A percentile compares a stretch with the other conserved stretches of the same genome.
These are phyloP conservation scores for Genyomyrus donnyi DNA, from an alignment of 2,113 vertebrate genomes.

Conservation along the genomic window DNA sequence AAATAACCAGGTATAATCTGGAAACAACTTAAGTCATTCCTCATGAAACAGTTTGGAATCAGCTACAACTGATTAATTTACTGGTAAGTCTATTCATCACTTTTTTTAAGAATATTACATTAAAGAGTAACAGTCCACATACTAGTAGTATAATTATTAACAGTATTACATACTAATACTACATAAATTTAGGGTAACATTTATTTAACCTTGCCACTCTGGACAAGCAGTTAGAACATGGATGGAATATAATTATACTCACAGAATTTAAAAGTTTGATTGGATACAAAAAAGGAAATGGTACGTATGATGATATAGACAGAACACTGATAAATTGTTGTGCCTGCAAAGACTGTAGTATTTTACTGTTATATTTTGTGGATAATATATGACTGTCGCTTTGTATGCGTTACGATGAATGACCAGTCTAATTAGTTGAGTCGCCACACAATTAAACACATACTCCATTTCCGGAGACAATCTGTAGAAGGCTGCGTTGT, in stretches of 20 bases:
- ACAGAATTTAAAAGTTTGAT: background rate
- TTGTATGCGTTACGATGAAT: background rate
- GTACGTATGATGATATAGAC: background rate
- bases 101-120: background rate
- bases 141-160: background rate
- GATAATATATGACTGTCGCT: background rate
- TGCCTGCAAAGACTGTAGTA: background rate
- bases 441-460: background rate
- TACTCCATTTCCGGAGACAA: background rate
- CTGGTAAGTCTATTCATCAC: background rate
- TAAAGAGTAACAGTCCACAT: background rate
- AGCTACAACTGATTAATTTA: background rate
- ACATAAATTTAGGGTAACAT: background rate
- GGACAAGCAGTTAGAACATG: background rate
- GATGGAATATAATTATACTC: background rate
- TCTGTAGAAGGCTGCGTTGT: background rate
- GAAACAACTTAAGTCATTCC: background rate
- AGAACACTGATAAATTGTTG: background rate
- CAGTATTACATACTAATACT: background rate
- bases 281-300: background rate
- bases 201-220: background rate
- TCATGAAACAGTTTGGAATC: background rate
- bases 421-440: background rate
- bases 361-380: background rate
- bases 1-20: background rate